Evolutionary conservation across 2,888 invertebrate species (phyloP), one percentile per base, ranked within the genome.

Genomic region (Tortricodes alternella): DNA sequence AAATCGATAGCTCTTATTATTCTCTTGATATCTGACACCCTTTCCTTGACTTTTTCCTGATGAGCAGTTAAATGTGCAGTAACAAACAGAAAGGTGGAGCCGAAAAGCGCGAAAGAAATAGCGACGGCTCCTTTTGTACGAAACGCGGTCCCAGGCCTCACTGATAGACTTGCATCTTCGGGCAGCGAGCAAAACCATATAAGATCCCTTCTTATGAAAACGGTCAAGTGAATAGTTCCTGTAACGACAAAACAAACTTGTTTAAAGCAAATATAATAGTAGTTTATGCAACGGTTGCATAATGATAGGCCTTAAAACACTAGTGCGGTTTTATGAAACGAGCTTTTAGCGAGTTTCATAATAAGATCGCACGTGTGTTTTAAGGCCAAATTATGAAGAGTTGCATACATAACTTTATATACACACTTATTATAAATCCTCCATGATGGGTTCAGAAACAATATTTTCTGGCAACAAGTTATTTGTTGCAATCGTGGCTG

Each of bases 121-220:
- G 97, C 98, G 0, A 99, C 95, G 0, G 98, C 98, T 3, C 99
- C 99, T 89, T 99, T 99, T 19, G 99, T 97, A 58, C 96, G 93
- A 77, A 97, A 96, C 0, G 97, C 96, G 5, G 96, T 96, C 0
- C 97, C 97, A 0, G 97, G 96, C 66, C 98, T 92, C 0, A 98
- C 97, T 1, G 97, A 97, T 59, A 97, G 92, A 67, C 94, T 94
- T 0, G 95, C 95, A 66, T 98, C 97, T 86, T 98, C 98, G 0
- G 97, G 95, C 1, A 96, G 93, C 65, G 98, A 98, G 78, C 97
- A 97, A 76, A 96, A 98, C 99, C 99, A 99, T 62, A 99, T 96
- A 9, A 99, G 93, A 83, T 99, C 98, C 63, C 98, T 92, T 50
- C 98, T 92, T 67, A 99, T 92, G 80, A 97, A 98, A 60, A 99